Evolutionary conservation across 2,797 vertebrate genomes (phyloP), one percentile per base, ranked within the genome.

Genomic region (Lepidocolaptes lacrymiger): DNA sequence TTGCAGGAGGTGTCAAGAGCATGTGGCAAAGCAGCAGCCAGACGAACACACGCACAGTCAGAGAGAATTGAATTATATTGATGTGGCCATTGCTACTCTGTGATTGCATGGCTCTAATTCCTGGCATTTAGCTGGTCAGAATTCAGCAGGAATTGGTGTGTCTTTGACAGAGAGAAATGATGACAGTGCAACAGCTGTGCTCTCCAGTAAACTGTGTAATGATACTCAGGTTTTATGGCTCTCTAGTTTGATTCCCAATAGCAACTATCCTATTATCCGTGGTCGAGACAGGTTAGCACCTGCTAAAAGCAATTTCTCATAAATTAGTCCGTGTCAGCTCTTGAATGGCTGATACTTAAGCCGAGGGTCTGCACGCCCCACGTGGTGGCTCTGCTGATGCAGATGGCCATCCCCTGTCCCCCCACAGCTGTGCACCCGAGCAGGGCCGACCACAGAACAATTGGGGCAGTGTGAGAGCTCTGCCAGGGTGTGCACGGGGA

Each of bases 201-300:
- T 93, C 66, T 80, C 81, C 52, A 27, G 90, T 86, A 92, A 93
- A 96, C 89, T 95, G 73, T 61, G 15, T 27, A 87, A 93, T 52
- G 86, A 83, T 85, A 76, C 46, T 93, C 79, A 48, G 91, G 68
- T 91, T 95, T 96, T 95, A 96, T 23, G 59, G 92, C 77, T 86
- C 92, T 90, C 85, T 62, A 82, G 85, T 93, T 95, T 91, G 95
- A 95, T 93, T 95, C 91, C 96, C 94, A 89, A 87, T 28, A 92
- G 96, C 72, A 87, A 78, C 87, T 86, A 91, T 89, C 98, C 96
- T 96, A 93, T 97, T 97, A 96, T 96, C 93, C 41, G 7, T 86
- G 91, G 75, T 28, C 15, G 20, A 97, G 97, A 96, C 98, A 98
- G 98, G 98, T 97, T 98, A 97, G 95, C 98, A 98, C 98, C 98